These are phyloP conservation scores for Oreochromis aureus DNA, from an alignment of 2,113 vertebrate genomes.

Conservation along the genomic window DNA sequence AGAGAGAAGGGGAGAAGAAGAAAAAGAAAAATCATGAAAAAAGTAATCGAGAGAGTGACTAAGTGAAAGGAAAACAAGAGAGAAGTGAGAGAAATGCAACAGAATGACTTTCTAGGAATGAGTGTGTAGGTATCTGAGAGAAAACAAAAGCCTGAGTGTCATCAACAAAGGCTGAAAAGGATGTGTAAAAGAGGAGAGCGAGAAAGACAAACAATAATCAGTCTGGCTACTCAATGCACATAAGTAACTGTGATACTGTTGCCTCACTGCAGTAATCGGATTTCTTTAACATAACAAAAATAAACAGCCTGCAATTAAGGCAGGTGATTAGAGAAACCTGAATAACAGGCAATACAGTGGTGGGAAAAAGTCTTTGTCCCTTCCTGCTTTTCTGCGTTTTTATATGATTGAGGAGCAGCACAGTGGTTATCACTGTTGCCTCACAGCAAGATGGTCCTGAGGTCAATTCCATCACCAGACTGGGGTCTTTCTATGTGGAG, in stretches of 20 bases:
- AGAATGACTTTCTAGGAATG: neutral
- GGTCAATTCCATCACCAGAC: neutral
- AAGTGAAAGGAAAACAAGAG: conserved; percentile 2
- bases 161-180: neutral
- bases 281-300: neutral
- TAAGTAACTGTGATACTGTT: conserved; percentile 18
- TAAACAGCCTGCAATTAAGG: neutral
- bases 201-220: neutral
- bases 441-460: neutral
- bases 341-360: neutral
- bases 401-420: neutral
- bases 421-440: neutral
- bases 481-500: neutral
- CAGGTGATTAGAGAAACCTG: neutral
- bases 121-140: neutral
- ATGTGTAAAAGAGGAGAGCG: neutral
- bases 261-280: conserved; percentile 18
- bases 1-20: neutral
- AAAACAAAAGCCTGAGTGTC: neutral
- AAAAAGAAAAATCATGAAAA: neutral
- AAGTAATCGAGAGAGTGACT: neutral
- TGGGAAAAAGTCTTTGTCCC: neutral
- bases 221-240: neutral
- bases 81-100: neutral
- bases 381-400: accelerated